These are phyloP conservation scores for Cephus sareptanus DNA, from an alignment of 2,888 invertebrate species.

Conservation along the genomic window DNA sequence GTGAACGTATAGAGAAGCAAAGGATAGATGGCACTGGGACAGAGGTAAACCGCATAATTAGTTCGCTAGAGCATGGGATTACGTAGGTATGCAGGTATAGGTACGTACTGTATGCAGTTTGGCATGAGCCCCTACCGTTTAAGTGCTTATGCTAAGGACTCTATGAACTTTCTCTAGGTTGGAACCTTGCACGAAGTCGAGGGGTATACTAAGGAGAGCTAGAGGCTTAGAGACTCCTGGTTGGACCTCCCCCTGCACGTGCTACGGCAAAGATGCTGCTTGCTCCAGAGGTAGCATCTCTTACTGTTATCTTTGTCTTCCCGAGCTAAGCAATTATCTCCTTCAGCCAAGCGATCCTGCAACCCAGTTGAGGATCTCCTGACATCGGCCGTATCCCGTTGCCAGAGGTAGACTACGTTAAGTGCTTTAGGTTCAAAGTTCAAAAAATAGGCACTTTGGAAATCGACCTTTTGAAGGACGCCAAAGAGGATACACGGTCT, in stretches of 20 bases:
- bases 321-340: background rate
- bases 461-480: background rate
- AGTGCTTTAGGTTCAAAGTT: background rate
- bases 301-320: background rate
- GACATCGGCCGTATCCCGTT: background rate
- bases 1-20: background rate
- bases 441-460: background rate
- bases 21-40: background rate
- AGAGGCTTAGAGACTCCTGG: background rate
- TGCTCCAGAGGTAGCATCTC: background rate
- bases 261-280: background rate
- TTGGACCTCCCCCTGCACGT: background rate
- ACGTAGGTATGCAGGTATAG: background rate
- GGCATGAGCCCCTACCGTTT: background rate
- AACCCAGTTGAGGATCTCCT: background rate
- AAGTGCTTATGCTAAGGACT: constrained; percentile 3
- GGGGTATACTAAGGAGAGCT: background rate
- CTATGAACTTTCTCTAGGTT: background rate
- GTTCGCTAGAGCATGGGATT: background rate
- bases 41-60: background rate
- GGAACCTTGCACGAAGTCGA: background rate
- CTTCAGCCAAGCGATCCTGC: background rate
- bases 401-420: background rate
- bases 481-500: background rate
- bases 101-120: background rate